phyloP scores from a whole-genome alignment of 2,888 invertebrate species.

The Hirtodrosophila histrioides region DNA sequence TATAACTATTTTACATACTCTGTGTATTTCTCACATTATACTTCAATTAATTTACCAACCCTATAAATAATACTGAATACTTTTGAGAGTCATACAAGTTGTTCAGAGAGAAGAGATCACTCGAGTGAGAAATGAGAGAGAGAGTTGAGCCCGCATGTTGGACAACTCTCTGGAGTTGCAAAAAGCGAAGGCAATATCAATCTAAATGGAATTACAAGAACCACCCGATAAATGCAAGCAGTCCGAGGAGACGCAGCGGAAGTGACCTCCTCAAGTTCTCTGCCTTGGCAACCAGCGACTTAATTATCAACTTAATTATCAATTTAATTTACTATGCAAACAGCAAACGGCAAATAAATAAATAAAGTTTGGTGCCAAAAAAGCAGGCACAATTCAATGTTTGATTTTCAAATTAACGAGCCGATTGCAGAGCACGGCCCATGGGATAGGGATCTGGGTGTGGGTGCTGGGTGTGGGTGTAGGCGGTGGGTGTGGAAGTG shows the following conservation, averaged over 20 bases:
- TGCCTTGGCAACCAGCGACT: slow-evolving; percentile 21
- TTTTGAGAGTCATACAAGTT: too few relatives aligned
- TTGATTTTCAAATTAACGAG: slow-evolving; percentile 54
- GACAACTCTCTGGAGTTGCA: slow-evolving; percentile 2
- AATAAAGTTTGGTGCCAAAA: slow-evolving; percentile 38
- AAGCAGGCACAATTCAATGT: slow-evolving; percentile 45
- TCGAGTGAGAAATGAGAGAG: too few relatives aligned
- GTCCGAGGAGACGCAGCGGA: slow-evolving; percentile 25
- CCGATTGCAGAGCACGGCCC: slow-evolving; percentile 36
- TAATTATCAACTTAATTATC: slow-evolving; percentile 65
- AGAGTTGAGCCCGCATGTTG: slow-evolving; percentile 28
- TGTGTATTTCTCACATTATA: too few relatives aligned
- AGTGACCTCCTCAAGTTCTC: slow-evolving; percentile 20
- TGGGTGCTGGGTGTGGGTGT: slow-evolving; percentile 12
- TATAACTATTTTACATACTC: too few relatives aligned
- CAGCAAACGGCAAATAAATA: slow-evolving; percentile 49
- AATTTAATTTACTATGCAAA: slow-evolving; percentile 57
- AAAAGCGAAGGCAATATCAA: slow-evolving; percentile 10
- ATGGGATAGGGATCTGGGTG: slow-evolving; percentile 6
- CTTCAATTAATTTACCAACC: too few relatives aligned
- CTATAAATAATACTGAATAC: too few relatives aligned
- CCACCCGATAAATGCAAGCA: slow-evolving; percentile 21
- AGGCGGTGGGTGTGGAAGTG: slow-evolving; percentile 25
- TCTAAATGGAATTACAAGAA: slow-evolving; percentile 14
- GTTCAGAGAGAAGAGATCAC: too few relatives aligned